Base-by-base conservation (phyloP, 2,888 invertebrate species). In the Myopa testacea region DNA sequence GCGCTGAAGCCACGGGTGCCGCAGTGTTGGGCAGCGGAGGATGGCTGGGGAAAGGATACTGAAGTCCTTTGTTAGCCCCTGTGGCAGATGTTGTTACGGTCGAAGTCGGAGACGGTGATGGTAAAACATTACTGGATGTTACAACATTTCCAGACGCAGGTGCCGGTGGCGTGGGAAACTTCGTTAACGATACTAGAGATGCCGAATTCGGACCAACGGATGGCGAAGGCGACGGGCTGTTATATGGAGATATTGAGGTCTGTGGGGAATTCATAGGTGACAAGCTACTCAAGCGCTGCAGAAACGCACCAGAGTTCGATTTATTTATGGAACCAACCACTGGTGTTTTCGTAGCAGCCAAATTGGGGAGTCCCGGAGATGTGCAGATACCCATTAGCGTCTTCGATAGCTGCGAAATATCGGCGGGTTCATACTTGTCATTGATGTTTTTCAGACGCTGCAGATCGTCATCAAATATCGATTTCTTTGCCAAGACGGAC, bases 401-500 rank as follows among this genome's bases (percentile, higher is more conserved):
- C 78, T 83, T 84, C 14, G 80, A 78, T 40, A 83, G 45, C 78
- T 84, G 84, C 8, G 82, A 78, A 67, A 82, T 80, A 26, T 87
- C 88, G 19, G 81, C 77, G 4, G 91, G 93, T 90, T 97, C 93
- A 90, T 96, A 93, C 90, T 96, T 93, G 89, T 97, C 93, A 87
- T 94, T 92, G 16, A 75, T 75, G 85, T 95, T 96, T 88, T 97
- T 97, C 78, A 98, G 91, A 55, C 98, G 92, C 89, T 98, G 97
- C 62, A 95, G 93, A 88, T 98, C 98, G 88, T 98, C 98, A 88
- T 98, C 98, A 89, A 98, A 98, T 75, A 98, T 96, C 74, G 97
- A 97, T 81, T 95, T 94, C 88, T 96, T 96, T 6, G 97, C 96
- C 85, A 98, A 91, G 84, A 98, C 92, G 38, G 96, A 96, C 85